Evolutionary conservation across 2,797 vertebrate species (phyloP).

Genomic region (Coranthus polyacanthus): DNA sequence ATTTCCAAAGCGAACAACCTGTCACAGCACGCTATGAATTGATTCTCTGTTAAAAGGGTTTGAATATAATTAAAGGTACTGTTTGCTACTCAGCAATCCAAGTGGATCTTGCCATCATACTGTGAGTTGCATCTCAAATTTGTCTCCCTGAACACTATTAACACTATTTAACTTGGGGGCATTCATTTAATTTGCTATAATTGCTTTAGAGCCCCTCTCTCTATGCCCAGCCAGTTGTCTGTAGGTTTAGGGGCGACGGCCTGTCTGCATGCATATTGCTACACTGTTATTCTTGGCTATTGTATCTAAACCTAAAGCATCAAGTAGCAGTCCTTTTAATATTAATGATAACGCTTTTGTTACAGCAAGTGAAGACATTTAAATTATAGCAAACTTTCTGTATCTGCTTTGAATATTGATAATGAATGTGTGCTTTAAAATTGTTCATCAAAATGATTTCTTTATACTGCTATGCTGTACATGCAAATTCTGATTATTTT

Average conservation of each 20-base stretch:
- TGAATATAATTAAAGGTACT: constrained; percentile 80
- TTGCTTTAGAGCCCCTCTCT: constrained; percentile 78
- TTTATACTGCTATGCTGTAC: background rate
- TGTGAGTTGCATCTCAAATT: constrained; percentile 80
- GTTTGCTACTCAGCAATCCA: constrained; percentile 76
- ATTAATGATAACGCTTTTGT: background rate
- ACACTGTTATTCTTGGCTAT: constrained; percentile 29
- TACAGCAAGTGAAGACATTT: constrained; percentile 3
- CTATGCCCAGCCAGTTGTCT: constrained; percentile 70
- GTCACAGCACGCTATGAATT: constrained; percentile 75
- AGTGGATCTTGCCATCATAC: constrained; percentile 77
- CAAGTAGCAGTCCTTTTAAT: constrained; percentile 20
- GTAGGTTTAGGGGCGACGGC: constrained; percentile 57
- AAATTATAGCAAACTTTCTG: background rate
- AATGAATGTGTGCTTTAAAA: background rate
- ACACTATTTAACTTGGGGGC: constrained; percentile 82
- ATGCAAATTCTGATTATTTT: background rate
- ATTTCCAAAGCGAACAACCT: constrained; percentile 71
- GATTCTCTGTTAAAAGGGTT: constrained; percentile 74
- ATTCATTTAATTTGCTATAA: constrained; percentile 83
- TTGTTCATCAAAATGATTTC: background rate
- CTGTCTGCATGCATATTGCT: constrained; percentile 56
- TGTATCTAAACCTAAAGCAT: constrained; percentile 32
- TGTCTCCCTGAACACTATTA: constrained; percentile 81
- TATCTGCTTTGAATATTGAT: background rate